A percentile compares a stretch with the other conserved stretches of the same genome.
These are phyloP conservation scores for Platorchestia sp. DNA, from an alignment of 1,140 invertebrate genomes.

Conservation along the genomic window DNA sequence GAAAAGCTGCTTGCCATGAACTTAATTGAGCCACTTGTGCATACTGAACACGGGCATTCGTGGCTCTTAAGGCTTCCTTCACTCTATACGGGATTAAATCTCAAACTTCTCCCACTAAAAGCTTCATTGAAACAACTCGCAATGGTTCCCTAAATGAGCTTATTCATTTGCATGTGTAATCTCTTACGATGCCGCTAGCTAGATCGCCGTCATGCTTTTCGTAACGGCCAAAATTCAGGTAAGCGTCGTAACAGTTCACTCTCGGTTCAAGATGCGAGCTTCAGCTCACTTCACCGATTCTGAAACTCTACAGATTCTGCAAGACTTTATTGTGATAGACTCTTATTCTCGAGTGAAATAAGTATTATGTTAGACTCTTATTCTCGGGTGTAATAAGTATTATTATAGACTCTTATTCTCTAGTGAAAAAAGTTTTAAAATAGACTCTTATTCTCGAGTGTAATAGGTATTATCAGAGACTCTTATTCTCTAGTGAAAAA, in stretches of 20 bases:
- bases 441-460: too few relatives aligned
- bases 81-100: neutral
- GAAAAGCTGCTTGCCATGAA: slow-evolving; percentile 34
- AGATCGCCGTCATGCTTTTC: neutral
- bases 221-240: neutral
- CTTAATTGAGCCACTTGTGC: slow-evolving; percentile 46
- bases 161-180: neutral
- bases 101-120: slow-evolving; percentile 1
- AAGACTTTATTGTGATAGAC: too few relatives aligned
- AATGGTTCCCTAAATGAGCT: neutral
- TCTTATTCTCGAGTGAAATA: too few relatives aligned
- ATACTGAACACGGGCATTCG: neutral
- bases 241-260: neutral
- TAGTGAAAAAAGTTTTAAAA: too few relatives aligned
- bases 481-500: too few relatives aligned
- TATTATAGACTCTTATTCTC: too few relatives aligned
- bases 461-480: too few relatives aligned
- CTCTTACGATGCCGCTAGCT: neutral
- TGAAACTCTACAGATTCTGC: neutral
- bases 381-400: too few relatives aligned
- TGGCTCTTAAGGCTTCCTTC: slow-evolving; percentile 9
- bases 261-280: neutral
- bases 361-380: too few relatives aligned
- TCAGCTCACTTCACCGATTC: neutral
- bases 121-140: slow-evolving; percentile 8